Evolutionary conservation across 2,113 vertebrate genomes (phyloP), one percentile per base, ranked within the genome.

Genomic region (Bufo gargarizans): DNA sequence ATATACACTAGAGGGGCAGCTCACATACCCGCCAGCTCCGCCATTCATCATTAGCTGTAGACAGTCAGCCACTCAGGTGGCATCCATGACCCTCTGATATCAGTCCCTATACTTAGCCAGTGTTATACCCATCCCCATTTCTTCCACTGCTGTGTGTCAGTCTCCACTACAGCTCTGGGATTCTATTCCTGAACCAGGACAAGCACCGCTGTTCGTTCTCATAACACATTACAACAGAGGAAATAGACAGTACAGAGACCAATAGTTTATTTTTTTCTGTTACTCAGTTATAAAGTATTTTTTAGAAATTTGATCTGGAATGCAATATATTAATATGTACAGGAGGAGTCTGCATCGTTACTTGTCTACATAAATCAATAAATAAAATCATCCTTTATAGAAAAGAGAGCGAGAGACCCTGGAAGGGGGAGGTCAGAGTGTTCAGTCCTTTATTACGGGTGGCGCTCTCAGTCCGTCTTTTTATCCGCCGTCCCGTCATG

Each of bases 381-480:
- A 87, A 87, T 87, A 87, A n/a, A 69, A 20, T 56, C 12, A 20
- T 43, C 59, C 17, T 22, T 82, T 14, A 65, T 67, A 16, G 82
- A 5, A 83, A 22, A 50, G 61, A 4, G 7, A 78, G 74, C 9
- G 0, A 56, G 53, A 4, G 53, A 22, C n/a, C 59, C n/a, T 67
- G 47, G 49, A 53, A 77, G 12, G 33, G n/a, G 55, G 7, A 17
- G 43, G 59, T 17, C 43, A 49, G 3, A 65, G 20, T 3, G 11
- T 50, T 49, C 45, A 11, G 47, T 82, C 61, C 43, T 19, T 65
- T 16, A 50, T 13, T 6, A 0, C 6, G 5, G 17, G 5, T 16
- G 82, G 43, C 22, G 17, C 20, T 4, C 86, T 95, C 90, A 97
- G 89, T 96, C 95, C 0, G 76, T 94, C 92, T 98, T 99, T 94